Base-by-base conservation (phyloP, 2,113 vertebrate genomes). In the Gopherus flavomarginatus region DNA sequence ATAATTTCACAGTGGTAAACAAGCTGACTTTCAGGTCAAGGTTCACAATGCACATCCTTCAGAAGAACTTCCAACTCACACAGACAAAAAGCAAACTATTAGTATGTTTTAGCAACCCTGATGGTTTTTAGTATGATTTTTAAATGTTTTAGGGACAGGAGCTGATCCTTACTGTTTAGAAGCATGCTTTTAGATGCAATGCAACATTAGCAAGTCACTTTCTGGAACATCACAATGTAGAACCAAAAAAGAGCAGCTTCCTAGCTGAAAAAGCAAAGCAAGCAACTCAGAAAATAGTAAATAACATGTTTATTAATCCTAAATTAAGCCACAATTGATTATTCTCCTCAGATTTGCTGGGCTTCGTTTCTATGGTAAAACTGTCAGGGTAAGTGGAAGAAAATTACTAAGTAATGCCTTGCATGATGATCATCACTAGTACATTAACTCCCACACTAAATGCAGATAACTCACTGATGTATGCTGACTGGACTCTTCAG, bases 291-390 rank as follows among this genome's bases (percentile, higher is more conserved):
- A 38, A 95, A 92, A 91, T 44, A 85, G 13, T 59, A 94, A 93
- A 91, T 85, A 95, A 57, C 7, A 56, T 90, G n/a, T 4, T 83
- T 94, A 92, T 91, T 38, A 94, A 96, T 95, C 6, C 11, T 13
- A 93, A 94, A 92, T 90, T 92, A 94, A 93, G 38, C 24, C 84
- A 19, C 44, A 65, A 16, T 82, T 94, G 54, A 83, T 90, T 96
- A 93, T 95, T 94, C 92, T 79, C 19, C 72, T 79, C 89, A 86
- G n/a, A 81, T 97, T 96, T 93, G 5, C 38, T 50, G 35, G 42
- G 21, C 81, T 96, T 90, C 3, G 38, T 97, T 91, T 97, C 94
- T 91, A 86, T 87, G 87, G 53, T 21, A 88, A 93, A 96, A 94
- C 59, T 92, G 44, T 89, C 75, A 86, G 90, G 27, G 53, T 65